Evolutionary conservation across 92 coral and sea anemone species (phyloP), one percentile per base, ranked within the genome.

Genomic region (Muricea muricata): DNA sequence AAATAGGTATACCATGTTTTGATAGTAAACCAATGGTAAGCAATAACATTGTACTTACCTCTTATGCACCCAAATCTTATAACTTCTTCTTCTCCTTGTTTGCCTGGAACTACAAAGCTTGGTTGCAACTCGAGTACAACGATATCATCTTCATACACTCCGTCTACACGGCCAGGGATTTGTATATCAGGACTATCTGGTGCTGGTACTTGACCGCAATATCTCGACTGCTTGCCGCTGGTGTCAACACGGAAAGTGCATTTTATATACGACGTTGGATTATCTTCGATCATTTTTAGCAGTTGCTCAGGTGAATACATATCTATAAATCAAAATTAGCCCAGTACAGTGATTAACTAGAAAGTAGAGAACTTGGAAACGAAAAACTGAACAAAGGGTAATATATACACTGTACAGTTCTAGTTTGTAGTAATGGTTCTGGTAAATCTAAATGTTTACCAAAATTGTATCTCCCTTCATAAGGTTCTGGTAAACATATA

Each of bases 71-170:
- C 68, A 21, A 60, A 60, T 6, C 0, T 21, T 60, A 6, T 28
- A 23, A 8, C 9, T 0, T 23, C 32, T 60, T 6, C 68, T 29
- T 23, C 34, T 60, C 32, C 68, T 5, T 60, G 2, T 13, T 60
- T 34, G 26, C 32, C 34, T 23, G 5, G 68, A 31, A 3, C 30
- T 14, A 9, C 9, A 7, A 34, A 20, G 39, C 35, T 55, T 14
- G 33, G 12, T 15, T 52, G 70, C 29, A 80, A 42, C 52, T 95
- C 93, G 8, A 96, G 55, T 5, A 96, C 98, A 57, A 96, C 95
- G 20, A 89, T 88, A 86, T 96, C 99, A 50, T 88, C 91, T 71
- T 92, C 94, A 54, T 92, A 96, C 14, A 93, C 94, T 35, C 90
- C 93, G 23, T 91, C 88, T 7, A 96, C 90, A n/a, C 66, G 83